phyloP scores from a whole-genome alignment of 2,797 vertebrate genomes.

The Enteromius radiatus region DNA sequence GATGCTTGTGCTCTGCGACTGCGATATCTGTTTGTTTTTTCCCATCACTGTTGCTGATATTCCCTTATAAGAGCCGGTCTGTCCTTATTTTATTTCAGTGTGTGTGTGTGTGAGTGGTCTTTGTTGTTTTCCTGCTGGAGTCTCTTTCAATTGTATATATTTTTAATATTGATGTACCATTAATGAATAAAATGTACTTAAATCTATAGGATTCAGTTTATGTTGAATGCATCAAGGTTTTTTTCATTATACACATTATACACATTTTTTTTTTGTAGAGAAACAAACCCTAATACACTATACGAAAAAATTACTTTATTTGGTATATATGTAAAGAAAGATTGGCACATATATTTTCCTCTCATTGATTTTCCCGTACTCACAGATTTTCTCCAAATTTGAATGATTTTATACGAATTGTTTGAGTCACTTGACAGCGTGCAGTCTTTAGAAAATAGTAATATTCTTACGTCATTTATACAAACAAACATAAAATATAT shows the following conservation, averaged over 20 bases:
- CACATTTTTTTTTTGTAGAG: background rate
- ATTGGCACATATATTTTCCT: background rate
- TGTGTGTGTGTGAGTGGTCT: slow-evolving; percentile 6
- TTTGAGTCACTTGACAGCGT: background rate
- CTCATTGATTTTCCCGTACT: slow-evolving; percentile 6
- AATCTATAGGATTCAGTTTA: background rate
- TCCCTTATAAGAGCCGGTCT: background rate
- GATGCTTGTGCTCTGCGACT: background rate
- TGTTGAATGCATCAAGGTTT: background rate
- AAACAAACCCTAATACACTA: background rate
- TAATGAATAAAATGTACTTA: slow-evolving; percentile 17
- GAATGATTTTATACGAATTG: too few relatives aligned
- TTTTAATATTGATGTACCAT: slow-evolving; percentile 15
- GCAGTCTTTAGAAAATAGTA: background rate
- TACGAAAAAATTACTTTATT: too few relatives aligned
- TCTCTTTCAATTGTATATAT: slow-evolving; percentile 34
- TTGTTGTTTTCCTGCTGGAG: background rate
- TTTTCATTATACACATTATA: slow-evolving; percentile 1
- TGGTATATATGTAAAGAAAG: background rate
- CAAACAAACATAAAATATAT: slow-evolving; percentile 15
- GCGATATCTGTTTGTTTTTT: background rate
- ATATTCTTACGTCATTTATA: slow-evolving; percentile 16
- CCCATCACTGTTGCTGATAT: background rate
- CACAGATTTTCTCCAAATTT: background rate
- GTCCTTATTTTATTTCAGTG: slow-evolving; percentile 16